Evolutionary conservation across 2,113 vertebrate species (phyloP), one percentile per base, ranked within the genome.

Genomic region (Caranx melampygus): DNA sequence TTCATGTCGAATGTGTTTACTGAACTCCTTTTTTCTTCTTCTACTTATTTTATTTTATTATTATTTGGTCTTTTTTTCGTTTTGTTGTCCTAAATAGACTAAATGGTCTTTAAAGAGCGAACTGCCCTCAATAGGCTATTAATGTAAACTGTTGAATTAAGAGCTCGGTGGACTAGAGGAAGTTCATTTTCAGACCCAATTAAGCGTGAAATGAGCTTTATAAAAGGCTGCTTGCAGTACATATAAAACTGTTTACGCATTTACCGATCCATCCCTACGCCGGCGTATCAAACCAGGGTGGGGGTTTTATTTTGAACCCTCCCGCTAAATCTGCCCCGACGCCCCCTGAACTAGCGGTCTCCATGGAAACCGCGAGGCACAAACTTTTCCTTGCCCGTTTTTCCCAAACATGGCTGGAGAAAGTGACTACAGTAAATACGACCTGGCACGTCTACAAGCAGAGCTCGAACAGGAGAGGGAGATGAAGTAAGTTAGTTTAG

Each of bases 381-480:
- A 93, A 83, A 87, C 81, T 14, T 55, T 34, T 2, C 0, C 0
- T 20, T 44, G 42, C 11, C 0, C 31, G 26, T 20, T 45, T 26
- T n/a, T 47, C 15, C 12, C 55, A 51, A 90, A 80, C 54, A 93
- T 86, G 84, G 80, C 68, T 33, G 86, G 35, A 87, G 82, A 88
- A 0, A 20, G 12, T 5, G 92, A 92, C 64, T 76, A 72, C 44
- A 73, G 57, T 61, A 91, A 83, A 42, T 74, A 85, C 35, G 91
- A 90, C 10, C 3, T 83, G 55, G 14, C 66, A 0, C 87, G 80
- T 0, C 86, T 95, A 47, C 90, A 65, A 67, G 72, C 75, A 0
- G 93, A 95, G 18, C 82, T 94, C 0, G 81, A 91, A 18, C 89
- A 94, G 6, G 94, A 94, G 79, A 89, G 35, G n/a, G 91, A 93